A percentile compares a stretch with the other conserved stretches of the same genome.
Conservation (phyloP, 1,140 invertebrate species). For the Papilio aristodemus region DNA sequence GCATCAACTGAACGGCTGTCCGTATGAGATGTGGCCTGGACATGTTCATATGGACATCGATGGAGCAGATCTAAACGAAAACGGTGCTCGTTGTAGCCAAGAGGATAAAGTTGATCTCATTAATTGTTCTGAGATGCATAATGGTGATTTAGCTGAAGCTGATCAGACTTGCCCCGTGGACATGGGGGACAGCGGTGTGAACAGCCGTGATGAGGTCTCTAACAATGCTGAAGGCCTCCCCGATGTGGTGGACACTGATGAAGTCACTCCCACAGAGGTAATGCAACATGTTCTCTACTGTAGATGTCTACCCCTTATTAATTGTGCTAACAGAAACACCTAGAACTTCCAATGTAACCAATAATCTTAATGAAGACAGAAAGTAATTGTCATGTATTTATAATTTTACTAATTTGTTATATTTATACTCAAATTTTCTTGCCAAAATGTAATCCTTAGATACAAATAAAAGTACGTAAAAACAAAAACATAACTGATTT, state of each 20-base stretch:
- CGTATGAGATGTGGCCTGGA: slow-evolving; percentile 70
- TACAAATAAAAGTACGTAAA: slow-evolving; percentile 32
- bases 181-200: slow-evolving; percentile 45
- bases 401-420: slow-evolving; percentile 15
- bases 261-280: slow-evolving; percentile 79
- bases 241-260: slow-evolving; percentile 78
- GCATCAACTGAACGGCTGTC: slow-evolving; percentile 64
- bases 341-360: slow-evolving; percentile 38
- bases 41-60: slow-evolving; percentile 69
- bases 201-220: slow-evolving; percentile 45
- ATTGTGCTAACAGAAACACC: slow-evolving; percentile 61
- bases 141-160: slow-evolving; percentile 77
- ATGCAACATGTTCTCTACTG: slow-evolving; percentile 73
- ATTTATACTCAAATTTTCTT: slow-evolving; percentile 22
- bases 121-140: slow-evolving; percentile 76
- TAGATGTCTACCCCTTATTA: slow-evolving; percentile 73
- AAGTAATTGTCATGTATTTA: not conserved
- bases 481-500: slow-evolving; percentile 14
- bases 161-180: slow-evolving; percentile 73
- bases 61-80: slow-evolving; percentile 52
- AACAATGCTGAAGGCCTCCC: slow-evolving; percentile 62
- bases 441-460: slow-evolving; percentile 26
- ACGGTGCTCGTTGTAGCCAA: slow-evolving; percentile 60
- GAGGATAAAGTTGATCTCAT: slow-evolving; percentile 76
- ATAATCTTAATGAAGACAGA: slow-evolving; percentile 5